A percentile compares a stretch with the other conserved stretches of the same genome.
Evolutionary conservation across 2,797 vertebrate species (phyloP).

Genomic region (Prunella strophiata): DNA sequence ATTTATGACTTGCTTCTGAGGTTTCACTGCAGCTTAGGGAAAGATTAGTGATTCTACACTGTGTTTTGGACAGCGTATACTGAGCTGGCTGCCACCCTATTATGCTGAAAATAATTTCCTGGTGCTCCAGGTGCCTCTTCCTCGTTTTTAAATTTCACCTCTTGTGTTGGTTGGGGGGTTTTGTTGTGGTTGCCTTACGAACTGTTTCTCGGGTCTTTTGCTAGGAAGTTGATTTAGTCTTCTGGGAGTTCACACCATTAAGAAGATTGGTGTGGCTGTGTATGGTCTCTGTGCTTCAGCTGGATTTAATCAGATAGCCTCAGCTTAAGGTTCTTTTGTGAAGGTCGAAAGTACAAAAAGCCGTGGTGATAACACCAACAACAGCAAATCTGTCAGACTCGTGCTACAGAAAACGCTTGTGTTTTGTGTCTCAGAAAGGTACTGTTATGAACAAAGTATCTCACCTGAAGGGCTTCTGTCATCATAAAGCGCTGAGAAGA

Average conservation of each 20-base stretch:
- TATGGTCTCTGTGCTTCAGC: background rate
- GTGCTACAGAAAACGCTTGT: background rate
- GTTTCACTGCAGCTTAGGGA: background rate
- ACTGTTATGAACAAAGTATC: background rate
- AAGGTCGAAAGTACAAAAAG: background rate
- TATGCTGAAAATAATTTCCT: background rate
- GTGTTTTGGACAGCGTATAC: fast-evolving
- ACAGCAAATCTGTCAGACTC: background rate
- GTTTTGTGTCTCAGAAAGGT: background rate
- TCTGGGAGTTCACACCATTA: background rate
- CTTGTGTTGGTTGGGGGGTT: background rate
- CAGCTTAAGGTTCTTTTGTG: background rate
- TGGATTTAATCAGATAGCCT: background rate
- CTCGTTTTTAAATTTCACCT: background rate
- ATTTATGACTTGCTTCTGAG: background rate
- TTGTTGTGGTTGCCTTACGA: background rate
- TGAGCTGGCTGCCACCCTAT: background rate
- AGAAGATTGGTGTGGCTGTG: background rate
- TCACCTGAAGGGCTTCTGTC: background rate
- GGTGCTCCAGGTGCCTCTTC: background rate
- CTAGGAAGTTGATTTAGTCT: background rate
- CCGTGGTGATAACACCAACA: background rate
- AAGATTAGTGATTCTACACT: background rate
- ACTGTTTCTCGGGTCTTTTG: background rate
- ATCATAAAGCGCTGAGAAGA: background rate